Evolutionary conservation across 2,888 invertebrate genomes (phyloP).

Genomic region (Schizotus pectinicornis): DNA sequence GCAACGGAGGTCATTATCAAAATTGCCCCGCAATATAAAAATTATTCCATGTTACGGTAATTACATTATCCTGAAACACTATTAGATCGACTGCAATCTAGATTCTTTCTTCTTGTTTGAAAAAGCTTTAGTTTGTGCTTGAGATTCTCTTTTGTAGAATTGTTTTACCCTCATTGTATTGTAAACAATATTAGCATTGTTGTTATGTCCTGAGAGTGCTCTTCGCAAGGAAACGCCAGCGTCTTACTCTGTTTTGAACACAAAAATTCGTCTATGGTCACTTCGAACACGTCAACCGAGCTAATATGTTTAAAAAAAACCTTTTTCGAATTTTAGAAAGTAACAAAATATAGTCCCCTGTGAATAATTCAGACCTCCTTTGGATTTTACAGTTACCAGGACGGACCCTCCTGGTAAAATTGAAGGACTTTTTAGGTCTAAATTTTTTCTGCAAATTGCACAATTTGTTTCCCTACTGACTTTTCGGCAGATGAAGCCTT

Average conservation of each 20-base stretch:
- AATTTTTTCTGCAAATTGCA: not conserved
- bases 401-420: not conserved
- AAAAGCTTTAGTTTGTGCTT: not conserved
- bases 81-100: not conserved
- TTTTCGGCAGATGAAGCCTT: not conserved
- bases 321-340: not conserved
- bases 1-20: no score
- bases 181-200: not conserved
- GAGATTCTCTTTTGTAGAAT: not conserved
- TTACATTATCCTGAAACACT: no score
- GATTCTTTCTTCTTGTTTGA: not conserved
- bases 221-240: slow-evolving; percentile 3
- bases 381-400: not conserved
- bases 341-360: not conserved
- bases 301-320: not conserved
- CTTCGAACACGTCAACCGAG: not conserved
- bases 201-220: not conserved
- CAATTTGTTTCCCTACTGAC: not conserved
- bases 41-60: no score
- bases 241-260: not conserved
- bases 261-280: not conserved
- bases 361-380: slow-evolving; percentile 1
- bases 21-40: no score
- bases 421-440: not conserved
- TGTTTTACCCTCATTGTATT: slow-evolving; percentile 1